Base-by-base conservation (phyloP, 1,140 invertebrate genomes). In the Bombus superbus region DNA sequence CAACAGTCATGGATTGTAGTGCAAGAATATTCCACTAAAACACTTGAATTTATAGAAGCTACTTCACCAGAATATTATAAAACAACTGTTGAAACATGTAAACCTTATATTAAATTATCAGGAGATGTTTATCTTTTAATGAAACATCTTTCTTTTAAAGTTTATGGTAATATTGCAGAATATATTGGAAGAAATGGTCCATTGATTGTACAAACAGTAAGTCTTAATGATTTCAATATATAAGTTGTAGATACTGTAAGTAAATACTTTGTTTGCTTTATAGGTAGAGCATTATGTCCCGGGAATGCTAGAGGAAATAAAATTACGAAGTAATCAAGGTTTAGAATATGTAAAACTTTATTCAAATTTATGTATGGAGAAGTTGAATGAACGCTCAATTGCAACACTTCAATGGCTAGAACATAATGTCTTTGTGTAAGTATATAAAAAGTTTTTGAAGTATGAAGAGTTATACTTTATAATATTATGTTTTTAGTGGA, bases 371-470 rank as follows among this genome's bases (percentile, higher is more conserved):
- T 80, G 92, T 11, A 90, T 83, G 59, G 92, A 95, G 72, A 92
- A 93, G 86, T 59, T 93, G 78, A 88, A 93, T 68, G 93, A 94
- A 84, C 89, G 92, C 86, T 94, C 93, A 59, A 83, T 73, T 42
- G 87, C 83, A 71, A 92, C 90, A 78, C 84, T 94, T 59, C 85
- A 90, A 62, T 95, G 97, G 95, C 94, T 97, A 89, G 96, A 96
- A 93, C 96, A 96, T 59, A 97, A 97, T 95, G 96, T 98, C 73
- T 97, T 98, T 95, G 95, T 97, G 97, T 98, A 96, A 97, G 97
- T 97, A 92, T 88, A 74, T n/a, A 57, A 72, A 11, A 59, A 64
- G 15, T 28, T n/a, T 66, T 47, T 42, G 35, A 75, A 69, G 53
- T 82, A 35, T 42, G 32, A 47, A 68, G 1, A 72, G 0, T n/a